These are phyloP conservation scores for Setophaga coronata DNA, from an alignment of 2,113 vertebrate species.

Conservation along the genomic window DNA sequence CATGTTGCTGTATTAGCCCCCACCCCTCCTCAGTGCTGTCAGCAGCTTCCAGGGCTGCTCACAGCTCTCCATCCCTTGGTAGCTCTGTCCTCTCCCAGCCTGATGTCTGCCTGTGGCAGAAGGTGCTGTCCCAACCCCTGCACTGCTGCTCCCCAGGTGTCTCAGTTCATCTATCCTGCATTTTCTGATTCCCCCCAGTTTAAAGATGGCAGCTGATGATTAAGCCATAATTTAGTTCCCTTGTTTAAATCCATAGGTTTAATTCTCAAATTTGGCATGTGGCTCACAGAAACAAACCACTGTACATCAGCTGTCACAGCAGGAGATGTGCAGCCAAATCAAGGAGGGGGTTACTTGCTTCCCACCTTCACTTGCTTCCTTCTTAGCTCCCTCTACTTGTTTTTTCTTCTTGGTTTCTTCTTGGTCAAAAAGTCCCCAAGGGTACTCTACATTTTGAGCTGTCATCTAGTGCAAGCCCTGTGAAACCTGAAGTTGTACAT, in stretches of 20 bases:
- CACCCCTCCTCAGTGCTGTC: not conserved
- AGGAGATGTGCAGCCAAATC: accelerated
- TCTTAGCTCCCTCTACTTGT: not conserved
- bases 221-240: not conserved
- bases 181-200: not conserved
- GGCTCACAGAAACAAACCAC: not conserved
- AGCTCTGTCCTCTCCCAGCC: not conserved
- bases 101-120: not conserved
- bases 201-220: not conserved
- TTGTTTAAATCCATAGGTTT: not conserved
- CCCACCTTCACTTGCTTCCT: not conserved
- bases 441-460: not conserved
- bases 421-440: not conserved
- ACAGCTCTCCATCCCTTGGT: not conserved
- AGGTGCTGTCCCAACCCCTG: accelerated
- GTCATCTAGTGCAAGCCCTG: not conserved
- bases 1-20: not conserved
- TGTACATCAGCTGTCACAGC: not conserved
- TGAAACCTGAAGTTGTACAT: not conserved
- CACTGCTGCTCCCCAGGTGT: accelerated
- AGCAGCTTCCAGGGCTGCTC: not conserved
- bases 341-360: not conserved
- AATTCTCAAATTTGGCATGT: not conserved
- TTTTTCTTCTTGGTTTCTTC: not conserved
- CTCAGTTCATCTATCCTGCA: not conserved